phyloP scores from a whole-genome alignment of 2,888 invertebrate species.

The Heliconius ismenius region DNA sequence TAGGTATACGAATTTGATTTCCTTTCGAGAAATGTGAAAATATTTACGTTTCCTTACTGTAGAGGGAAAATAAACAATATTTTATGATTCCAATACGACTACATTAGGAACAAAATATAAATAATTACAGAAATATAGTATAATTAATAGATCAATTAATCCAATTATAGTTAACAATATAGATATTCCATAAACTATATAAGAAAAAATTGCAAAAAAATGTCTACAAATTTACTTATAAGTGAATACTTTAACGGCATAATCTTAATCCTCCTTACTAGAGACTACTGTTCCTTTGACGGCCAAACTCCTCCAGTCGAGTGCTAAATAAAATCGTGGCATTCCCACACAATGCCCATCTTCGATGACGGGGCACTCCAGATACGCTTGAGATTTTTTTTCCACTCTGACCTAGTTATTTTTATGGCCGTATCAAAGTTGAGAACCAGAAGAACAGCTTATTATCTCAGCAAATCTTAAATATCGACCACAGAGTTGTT shows the following conservation, averaged over 20 bases:
- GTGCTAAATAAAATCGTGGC: conserved; percentile 69
- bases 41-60: too few relatives aligned
- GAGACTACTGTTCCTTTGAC: conserved; percentile 49
- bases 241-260: conserved; percentile 30
- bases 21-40: too few relatives aligned
- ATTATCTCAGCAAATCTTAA: conserved; percentile 29
- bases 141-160: too few relatives aligned
- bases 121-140: too few relatives aligned
- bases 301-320: conserved; percentile 48
- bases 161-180: too few relatives aligned
- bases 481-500: conserved; percentile 30
- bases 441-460: conserved; percentile 31
- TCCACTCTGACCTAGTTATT: conserved; percentile 41
- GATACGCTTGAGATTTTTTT: conserved; percentile 40
- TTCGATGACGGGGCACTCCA: conserved; percentile 39
- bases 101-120: too few relatives aligned
- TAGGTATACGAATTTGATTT: too few relatives aligned
- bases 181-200: too few relatives aligned
- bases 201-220: neutral
- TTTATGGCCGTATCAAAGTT: conserved; percentile 39
- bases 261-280: conserved; percentile 39
- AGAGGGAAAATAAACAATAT: too few relatives aligned
- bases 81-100: too few relatives aligned
- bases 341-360: conserved; percentile 46
- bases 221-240: neutral